These are phyloP conservation scores for Exephanes ischioxanthus DNA, from an alignment of 2,888 invertebrate genomes.

Conservation along the genomic window DNA sequence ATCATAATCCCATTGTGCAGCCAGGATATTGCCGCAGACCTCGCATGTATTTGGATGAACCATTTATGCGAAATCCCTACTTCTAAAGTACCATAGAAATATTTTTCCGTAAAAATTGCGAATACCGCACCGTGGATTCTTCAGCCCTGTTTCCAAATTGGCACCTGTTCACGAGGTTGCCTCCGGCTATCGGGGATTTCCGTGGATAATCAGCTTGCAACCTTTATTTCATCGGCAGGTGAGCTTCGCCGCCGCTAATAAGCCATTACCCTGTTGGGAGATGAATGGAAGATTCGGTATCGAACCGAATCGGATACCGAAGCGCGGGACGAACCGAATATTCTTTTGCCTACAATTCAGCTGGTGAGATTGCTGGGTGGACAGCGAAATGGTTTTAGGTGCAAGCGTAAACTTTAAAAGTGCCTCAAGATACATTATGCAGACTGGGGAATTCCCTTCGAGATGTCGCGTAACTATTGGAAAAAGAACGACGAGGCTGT, in stretches of 20 bases:
- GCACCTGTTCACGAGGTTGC: not conserved
- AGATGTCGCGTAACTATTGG: not conserved
- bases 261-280: not conserved
- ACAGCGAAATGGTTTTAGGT: slow-evolving; percentile 57
- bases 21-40: not conserved
- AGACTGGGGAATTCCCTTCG: not conserved
- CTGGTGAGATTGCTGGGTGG: slow-evolving; percentile 19
- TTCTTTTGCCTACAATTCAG: not conserved
- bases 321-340: not conserved
- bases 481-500: not conserved
- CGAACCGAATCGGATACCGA: not conserved
- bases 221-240: not conserved
- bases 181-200: not conserved
- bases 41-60: not conserved
- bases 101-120: too few relatives aligned
- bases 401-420: slow-evolving; percentile 40
- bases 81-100: not conserved
- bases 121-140: not conserved
- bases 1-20: not conserved
- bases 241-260: not conserved
- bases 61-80: not conserved
- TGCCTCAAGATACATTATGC: slow-evolving; percentile 32
- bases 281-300: not conserved
- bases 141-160: not conserved
- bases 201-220: not conserved